phyloP scores from a whole-genome alignment of 1,140 invertebrate species.

The Caerostris extrusa region DNA sequence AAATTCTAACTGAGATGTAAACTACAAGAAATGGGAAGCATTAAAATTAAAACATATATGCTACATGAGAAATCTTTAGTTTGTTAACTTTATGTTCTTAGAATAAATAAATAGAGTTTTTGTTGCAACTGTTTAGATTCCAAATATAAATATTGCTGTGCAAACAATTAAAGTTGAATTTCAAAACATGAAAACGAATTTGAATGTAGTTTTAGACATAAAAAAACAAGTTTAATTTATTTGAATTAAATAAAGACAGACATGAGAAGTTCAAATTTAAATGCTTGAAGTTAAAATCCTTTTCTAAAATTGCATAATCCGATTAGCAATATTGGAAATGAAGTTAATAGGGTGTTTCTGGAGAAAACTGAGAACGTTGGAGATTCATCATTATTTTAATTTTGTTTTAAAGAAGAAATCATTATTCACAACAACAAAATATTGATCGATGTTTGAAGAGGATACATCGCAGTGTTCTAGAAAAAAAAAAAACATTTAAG shows the following conservation, averaged over 20 bases:
- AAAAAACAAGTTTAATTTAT: not conserved
- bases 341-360: not conserved
- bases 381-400: not conserved
- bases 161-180: no score
- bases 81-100: no score
- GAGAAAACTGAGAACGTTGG: not conserved
- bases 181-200: not conserved
- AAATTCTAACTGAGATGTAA: no score
- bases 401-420: not conserved
- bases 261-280: no score
- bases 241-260: no score
- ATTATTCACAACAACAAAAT: not conserved
- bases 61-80: no score
- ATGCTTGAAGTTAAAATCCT: not conserved
- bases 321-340: not conserved
- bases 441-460: not conserved
- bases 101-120: no score
- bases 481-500: constrained; percentile 23
- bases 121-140: no score
- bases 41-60: no score
- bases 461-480: not conserved
- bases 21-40: no score
- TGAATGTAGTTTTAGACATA: not conserved
- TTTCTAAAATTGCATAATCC: not conserved
- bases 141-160: no score